A percentile compares a stretch with the other conserved stretches of the same genome.
Evolutionary conservation across 2,797 vertebrate genomes (phyloP).

Genomic region (Sebastes glaucus): DNA sequence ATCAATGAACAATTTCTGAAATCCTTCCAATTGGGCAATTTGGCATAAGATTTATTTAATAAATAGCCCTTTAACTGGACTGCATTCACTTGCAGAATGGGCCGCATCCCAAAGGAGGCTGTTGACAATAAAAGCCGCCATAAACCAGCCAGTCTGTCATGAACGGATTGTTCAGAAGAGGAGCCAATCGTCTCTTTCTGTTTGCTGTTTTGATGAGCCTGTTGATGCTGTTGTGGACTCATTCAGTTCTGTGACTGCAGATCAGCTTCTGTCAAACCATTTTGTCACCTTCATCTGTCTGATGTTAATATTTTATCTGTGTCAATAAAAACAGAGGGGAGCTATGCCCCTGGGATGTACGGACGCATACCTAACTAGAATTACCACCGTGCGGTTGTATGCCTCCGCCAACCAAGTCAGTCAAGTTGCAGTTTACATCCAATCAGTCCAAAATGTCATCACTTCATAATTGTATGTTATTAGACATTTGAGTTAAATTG

Average conservation of each 20-base stretch:
- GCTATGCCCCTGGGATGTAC: background rate
- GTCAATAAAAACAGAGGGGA: background rate
- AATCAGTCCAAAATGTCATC: no score
- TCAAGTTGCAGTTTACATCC: no score
- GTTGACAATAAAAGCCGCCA: slow-evolving; percentile 43
- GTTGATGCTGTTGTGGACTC: slow-evolving; percentile 23
- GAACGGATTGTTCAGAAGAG: slow-evolving; percentile 39
- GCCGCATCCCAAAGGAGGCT: slow-evolving; percentile 31
- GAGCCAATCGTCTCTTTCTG: slow-evolving; percentile 32
- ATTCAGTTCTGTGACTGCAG: slow-evolving; percentile 19
- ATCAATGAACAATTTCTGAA: slow-evolving; percentile 39
- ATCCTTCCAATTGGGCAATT: slow-evolving; percentile 27
- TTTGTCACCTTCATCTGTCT: background rate
- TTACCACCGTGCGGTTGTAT: no score
- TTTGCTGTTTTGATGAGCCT: slow-evolving; percentile 43
- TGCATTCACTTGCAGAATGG: slow-evolving; percentile 46
- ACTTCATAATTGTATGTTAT: no score
- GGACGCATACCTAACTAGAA: background rate
- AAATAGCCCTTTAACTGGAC: slow-evolving; percentile 40
- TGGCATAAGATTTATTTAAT: slow-evolving; percentile 34
- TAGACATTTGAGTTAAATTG: no score
- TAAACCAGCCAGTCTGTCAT: slow-evolving; percentile 32
- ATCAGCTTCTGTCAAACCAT: slow-evolving; percentile 15
- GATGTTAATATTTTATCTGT: slow-evolving; percentile 4
- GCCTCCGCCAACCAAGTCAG: no score